A percentile compares a stretch with the other conserved stretches of the same genome.
These are phyloP conservation scores for Drosophila tsacasi DNA, from an alignment of 1,140 invertebrate genomes.

Conservation along the genomic window DNA sequence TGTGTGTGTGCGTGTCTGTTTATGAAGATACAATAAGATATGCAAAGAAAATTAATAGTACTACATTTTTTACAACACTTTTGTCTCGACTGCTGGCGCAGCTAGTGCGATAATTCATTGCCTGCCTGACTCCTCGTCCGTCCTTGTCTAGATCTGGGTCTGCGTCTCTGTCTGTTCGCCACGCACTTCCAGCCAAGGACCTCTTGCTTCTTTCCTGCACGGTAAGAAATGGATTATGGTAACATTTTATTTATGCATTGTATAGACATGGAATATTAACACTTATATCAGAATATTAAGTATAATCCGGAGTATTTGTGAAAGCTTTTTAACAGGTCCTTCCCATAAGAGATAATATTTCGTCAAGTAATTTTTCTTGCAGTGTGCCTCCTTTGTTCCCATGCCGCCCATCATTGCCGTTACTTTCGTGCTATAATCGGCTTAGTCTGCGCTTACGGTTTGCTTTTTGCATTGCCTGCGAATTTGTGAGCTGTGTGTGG, in stretches of 20 bases:
- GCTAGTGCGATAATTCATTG: constrained; percentile 82
- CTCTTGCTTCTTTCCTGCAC: constrained; percentile 15
- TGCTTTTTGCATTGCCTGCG: constrained; percentile 80
- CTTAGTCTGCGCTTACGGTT: constrained; percentile 82
- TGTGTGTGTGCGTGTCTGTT: constrained; percentile 62
- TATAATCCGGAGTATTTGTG: background rate
- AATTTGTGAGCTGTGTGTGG: constrained; percentile 52
- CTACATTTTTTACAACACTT: constrained; percentile 83
- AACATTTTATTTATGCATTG: background rate
- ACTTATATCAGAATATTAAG: background rate
- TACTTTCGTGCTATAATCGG: constrained; percentile 80
- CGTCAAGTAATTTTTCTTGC: background rate
- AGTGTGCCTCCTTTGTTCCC: constrained; percentile 13
- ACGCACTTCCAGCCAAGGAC: constrained; percentile 69
- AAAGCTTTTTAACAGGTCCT: too few relatives aligned
- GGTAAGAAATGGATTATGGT: background rate
- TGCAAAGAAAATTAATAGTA: constrained; percentile 82
- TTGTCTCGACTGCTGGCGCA: constrained; percentile 75
- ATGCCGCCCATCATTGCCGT: constrained; percentile 52
- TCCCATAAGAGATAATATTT: background rate
- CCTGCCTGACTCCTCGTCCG: constrained; percentile 51
- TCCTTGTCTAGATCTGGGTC: constrained; percentile 30
- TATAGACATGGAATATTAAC: too few relatives aligned
- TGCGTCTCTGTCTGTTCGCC: constrained; percentile 48
- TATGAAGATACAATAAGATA: constrained; percentile 83